Conservation (phyloP, 2,888 invertebrate genomes). For the Brachypalpus laphriformis region DNA sequence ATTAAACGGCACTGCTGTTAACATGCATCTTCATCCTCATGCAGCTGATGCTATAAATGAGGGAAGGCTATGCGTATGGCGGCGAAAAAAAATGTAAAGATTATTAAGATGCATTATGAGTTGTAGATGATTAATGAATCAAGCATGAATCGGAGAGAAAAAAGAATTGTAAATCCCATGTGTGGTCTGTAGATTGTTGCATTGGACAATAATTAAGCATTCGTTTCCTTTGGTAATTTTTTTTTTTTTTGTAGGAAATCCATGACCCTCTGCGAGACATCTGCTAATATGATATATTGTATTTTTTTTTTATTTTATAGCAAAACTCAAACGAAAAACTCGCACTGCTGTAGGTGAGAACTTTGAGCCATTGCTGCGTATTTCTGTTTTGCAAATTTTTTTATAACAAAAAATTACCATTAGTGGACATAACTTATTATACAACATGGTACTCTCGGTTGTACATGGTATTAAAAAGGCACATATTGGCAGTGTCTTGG, state of each 20-base stretch:
- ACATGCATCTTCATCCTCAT: constrained; percentile 13
- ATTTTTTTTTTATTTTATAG: not conserved
- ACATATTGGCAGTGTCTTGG: too few relatives aligned
- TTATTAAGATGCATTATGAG: constrained; percentile 64
- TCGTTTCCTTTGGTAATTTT: not conserved
- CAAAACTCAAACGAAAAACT: constrained; percentile 8
- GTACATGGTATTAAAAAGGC: too few relatives aligned
- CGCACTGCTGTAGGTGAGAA: constrained; percentile 40
- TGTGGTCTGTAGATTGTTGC: constrained; percentile 49
- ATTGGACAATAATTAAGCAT: constrained; percentile 58
- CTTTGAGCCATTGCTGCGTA: not conserved
- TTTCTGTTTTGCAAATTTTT: constrained; percentile 4
- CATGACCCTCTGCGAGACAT: constrained; percentile 46
- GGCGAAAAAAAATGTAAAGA: constrained; percentile 25
- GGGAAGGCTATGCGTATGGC: not conserved
- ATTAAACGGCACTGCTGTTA: constrained; percentile 11
- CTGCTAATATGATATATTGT: not conserved
- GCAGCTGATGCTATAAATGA: constrained; percentile 13
- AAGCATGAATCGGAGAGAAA: constrained; percentile 42
- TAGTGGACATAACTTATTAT: not conserved
- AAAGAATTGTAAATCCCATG: constrained; percentile 20
- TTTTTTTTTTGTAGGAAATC: not conserved
- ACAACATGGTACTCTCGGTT: too few relatives aligned
- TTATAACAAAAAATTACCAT: not conserved
- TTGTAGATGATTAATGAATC: constrained; percentile 66